phyloP scores from a whole-genome alignment of 2,888 invertebrate genomes.

The Caenorhabditis virilis region DNA sequence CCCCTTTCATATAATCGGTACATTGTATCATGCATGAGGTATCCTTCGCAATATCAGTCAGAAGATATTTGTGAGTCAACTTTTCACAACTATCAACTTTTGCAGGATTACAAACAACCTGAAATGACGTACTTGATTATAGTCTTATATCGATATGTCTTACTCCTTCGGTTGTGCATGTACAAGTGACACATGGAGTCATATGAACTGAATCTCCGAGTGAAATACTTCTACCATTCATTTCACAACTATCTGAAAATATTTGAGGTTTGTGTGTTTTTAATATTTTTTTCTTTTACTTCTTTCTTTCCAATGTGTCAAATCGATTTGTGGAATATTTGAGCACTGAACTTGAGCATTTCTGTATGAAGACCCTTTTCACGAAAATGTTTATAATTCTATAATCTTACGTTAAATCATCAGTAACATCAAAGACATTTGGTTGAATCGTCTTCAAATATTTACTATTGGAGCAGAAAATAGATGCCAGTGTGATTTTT shows the following conservation, averaged over 20 bases:
- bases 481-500: slow-evolving; percentile 83
- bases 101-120: slow-evolving; percentile 65
- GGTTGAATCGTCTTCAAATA: slow-evolving; percentile 83
- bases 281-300: slow-evolving; percentile 46
- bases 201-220: slow-evolving; percentile 65
- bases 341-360: slow-evolving; percentile 66
- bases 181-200: slow-evolving; percentile 67
- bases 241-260: slow-evolving; percentile 62
- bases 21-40: slow-evolving; percentile 68
- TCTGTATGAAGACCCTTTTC: slow-evolving; percentile 38
- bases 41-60: slow-evolving; percentile 63
- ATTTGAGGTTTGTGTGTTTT: not conserved
- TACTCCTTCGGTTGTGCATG: slow-evolving; percentile 66
- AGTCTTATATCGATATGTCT: too few relatives aligned
- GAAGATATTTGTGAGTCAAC: slow-evolving; percentile 61
- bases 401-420: slow-evolving; percentile 60
- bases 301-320: slow-evolving; percentile 65
- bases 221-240: slow-evolving; percentile 63
- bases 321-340: slow-evolving; percentile 63
- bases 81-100: slow-evolving; percentile 63
- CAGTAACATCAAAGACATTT: slow-evolving; percentile 84
- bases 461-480: slow-evolving; percentile 88
- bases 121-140: slow-evolving; percentile 3
- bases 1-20: slow-evolving; percentile 58
- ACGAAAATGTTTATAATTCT: not conserved